These are phyloP conservation scores for Cetoscarus ocellatus DNA, from an alignment of 2,797 vertebrate species.

Conservation along the genomic window DNA sequence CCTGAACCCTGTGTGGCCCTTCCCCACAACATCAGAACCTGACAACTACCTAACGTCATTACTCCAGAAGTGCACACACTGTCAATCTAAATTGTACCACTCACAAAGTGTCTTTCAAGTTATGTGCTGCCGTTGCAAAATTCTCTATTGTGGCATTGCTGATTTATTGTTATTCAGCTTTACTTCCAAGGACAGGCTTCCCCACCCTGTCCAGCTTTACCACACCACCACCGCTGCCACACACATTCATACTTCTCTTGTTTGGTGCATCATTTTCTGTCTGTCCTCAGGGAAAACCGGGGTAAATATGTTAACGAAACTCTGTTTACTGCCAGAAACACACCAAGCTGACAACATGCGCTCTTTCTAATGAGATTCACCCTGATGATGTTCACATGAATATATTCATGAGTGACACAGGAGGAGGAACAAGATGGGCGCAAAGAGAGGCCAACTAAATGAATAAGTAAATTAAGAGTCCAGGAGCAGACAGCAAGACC, in stretches of 20 bases:
- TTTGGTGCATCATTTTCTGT: slow-evolving; percentile 11
- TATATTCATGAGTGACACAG: slow-evolving; percentile 69
- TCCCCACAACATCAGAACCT: slow-evolving; percentile 18
- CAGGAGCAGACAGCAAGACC: slow-evolving; percentile 14
- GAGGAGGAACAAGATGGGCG: slow-evolving; percentile 36
- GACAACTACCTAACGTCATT: slow-evolving; percentile 14
- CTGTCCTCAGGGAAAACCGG: slow-evolving; percentile 21
- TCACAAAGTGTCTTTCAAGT: slow-evolving; percentile 53
- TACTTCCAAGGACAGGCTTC: slow-evolving; percentile 53
- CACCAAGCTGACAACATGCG: slow-evolving; percentile 49
- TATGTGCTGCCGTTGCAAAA: slow-evolving; percentile 56
- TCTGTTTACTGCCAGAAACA: slow-evolving; percentile 50
- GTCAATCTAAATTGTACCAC: slow-evolving; percentile 44
- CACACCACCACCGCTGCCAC: background rate
- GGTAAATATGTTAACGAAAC: slow-evolving; percentile 36
- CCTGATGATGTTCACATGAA: slow-evolving; percentile 70
- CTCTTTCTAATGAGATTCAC: slow-evolving; percentile 66
- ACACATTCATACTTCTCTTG: background rate
- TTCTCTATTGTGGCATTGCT: slow-evolving; percentile 15
- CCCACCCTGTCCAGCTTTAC: slow-evolving; percentile 24
- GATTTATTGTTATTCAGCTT: slow-evolving; percentile 62
- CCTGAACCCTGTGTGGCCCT: slow-evolving; percentile 16
- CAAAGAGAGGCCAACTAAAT: slow-evolving; percentile 38
- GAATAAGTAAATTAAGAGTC: slow-evolving; percentile 45
- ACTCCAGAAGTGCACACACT: slow-evolving; percentile 36